Conservation (phyloP, 2,797 vertebrate genomes). For the Pangasius larnaudii region DNA sequence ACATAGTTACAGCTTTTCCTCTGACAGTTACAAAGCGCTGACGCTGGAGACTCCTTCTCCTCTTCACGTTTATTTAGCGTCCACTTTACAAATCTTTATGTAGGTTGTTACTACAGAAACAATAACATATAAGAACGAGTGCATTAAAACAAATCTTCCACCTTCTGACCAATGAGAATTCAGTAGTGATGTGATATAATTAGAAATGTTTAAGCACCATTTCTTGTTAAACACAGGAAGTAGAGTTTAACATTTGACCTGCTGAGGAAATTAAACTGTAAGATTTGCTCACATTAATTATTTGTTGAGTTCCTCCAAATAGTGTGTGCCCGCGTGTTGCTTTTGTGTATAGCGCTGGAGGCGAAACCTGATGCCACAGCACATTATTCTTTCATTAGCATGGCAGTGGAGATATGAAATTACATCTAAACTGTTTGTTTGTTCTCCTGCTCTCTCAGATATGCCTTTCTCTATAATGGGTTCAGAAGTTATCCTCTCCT, state of each 20-base stretch:
- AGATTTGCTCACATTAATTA: conserved; percentile 31
- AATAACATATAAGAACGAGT: neutral
- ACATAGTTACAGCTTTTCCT: neutral
- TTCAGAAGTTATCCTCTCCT: conserved; percentile 34
- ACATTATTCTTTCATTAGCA: conserved; percentile 44
- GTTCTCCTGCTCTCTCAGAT: conserved; percentile 15
- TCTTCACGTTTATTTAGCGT: neutral
- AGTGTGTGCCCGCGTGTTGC: neutral
- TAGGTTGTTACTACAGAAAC: neutral
- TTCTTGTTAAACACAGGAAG: conserved; percentile 2
- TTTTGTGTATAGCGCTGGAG: conserved; percentile 32
- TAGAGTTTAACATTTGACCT: conserved; percentile 18
- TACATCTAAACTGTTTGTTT: conserved; percentile 33
- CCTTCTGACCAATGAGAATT: neutral
- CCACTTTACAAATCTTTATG: neutral
- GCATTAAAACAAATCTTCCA: neutral
- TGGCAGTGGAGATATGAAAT: conserved; percentile 25
- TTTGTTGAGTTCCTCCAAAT: conserved; percentile 9
- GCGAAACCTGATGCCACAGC: conserved; percentile 31
- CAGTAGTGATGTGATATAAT: neutral
- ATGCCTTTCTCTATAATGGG: conserved; percentile 26
- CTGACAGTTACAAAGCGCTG: neutral
- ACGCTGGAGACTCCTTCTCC: too few species aligned
- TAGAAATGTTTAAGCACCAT: neutral
- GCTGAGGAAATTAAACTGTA: conserved; percentile 7